Evolutionary conservation across 2,888 invertebrate genomes (phyloP).

Genomic region (Glyphotaelius pellucidus): DNA sequence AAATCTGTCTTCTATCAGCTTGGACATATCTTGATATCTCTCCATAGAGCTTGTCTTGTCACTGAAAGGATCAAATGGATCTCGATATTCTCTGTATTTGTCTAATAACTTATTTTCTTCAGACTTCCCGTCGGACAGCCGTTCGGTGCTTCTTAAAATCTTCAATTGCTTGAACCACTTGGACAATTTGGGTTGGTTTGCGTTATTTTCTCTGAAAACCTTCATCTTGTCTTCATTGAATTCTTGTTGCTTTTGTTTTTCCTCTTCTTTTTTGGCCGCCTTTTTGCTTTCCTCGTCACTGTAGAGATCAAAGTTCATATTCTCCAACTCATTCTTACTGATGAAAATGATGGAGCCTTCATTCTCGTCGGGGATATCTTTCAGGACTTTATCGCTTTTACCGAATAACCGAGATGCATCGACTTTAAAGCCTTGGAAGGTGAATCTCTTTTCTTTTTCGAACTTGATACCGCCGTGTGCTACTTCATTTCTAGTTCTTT

Average conservation of each 20-base stretch:
- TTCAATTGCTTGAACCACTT: constrained; percentile 83
- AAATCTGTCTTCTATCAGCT: constrained; percentile 82
- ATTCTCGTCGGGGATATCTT: constrained; percentile 79
- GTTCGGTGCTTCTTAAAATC: constrained; percentile 75
- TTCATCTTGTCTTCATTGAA: constrained; percentile 76
- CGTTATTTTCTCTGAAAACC: constrained; percentile 75
- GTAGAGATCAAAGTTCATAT: constrained; percentile 78
- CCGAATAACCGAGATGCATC: constrained; percentile 76
- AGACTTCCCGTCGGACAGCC: constrained; percentile 74
- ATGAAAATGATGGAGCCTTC: constrained; percentile 83
- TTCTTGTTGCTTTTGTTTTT: constrained; percentile 69
- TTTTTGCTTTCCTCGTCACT: constrained; percentile 75
- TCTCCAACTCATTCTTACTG: constrained; percentile 81
- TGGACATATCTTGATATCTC: constrained; percentile 84
- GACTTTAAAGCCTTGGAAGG: constrained; percentile 76
- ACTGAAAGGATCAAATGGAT: constrained; percentile 79
- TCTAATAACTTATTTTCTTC: constrained; percentile 70
- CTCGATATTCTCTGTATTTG: constrained; percentile 74
- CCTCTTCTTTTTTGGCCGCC: constrained; percentile 70
- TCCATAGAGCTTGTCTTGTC: constrained; percentile 84
- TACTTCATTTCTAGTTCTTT: constrained; percentile 57
- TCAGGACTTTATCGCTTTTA: constrained; percentile 76
- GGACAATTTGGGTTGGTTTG: constrained; percentile 76
- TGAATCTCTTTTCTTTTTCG: constrained; percentile 77
- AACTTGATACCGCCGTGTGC: constrained; percentile 70